Evolutionary conservation across 1,140 invertebrate species (phyloP).

Genomic region (Drosophila teissieri): DNA sequence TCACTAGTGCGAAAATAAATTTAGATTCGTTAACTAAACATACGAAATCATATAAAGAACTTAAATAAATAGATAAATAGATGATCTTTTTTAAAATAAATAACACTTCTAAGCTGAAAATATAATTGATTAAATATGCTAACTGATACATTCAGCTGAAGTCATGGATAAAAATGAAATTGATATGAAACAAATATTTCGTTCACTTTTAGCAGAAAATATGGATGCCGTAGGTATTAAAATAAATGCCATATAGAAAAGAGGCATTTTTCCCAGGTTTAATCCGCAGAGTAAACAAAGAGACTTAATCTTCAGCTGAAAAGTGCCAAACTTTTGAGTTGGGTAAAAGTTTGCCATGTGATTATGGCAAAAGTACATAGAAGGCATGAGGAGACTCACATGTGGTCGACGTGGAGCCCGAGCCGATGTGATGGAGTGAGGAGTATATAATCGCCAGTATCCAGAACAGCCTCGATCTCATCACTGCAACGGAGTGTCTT

Average conservation of each 20-base stretch:
- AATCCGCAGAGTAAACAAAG: not conserved
- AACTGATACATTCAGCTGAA: no score
- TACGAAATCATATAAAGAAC: no score
- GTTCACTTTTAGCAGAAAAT: no score
- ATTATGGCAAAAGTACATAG: not conserved
- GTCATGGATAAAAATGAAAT: no score
- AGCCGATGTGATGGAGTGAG: constrained; percentile 77
- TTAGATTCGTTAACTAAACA: not conserved
- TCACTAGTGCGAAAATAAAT: constrained; percentile 50
- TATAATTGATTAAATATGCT: no score
- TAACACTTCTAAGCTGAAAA: no score
- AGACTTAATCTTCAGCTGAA: not conserved
- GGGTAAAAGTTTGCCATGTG: constrained; percentile 1
- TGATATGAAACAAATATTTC: no score
- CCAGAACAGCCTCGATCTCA: constrained; percentile 84
- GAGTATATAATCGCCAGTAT: constrained; percentile 83
- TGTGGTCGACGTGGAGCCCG: constrained; percentile 78
- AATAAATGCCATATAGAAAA: no score
- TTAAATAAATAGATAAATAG: no score
- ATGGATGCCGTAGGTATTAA: no score
- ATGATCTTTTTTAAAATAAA: no score
- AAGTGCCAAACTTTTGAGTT: not conserved
- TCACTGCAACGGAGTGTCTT: constrained; percentile 58
- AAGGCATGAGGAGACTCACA: constrained; percentile 47
- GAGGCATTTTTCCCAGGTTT: not conserved